Evolutionary conservation across 2,888 invertebrate genomes (phyloP), one percentile per base, ranked within the genome.

Genomic region (Tortricodes alternella): DNA sequence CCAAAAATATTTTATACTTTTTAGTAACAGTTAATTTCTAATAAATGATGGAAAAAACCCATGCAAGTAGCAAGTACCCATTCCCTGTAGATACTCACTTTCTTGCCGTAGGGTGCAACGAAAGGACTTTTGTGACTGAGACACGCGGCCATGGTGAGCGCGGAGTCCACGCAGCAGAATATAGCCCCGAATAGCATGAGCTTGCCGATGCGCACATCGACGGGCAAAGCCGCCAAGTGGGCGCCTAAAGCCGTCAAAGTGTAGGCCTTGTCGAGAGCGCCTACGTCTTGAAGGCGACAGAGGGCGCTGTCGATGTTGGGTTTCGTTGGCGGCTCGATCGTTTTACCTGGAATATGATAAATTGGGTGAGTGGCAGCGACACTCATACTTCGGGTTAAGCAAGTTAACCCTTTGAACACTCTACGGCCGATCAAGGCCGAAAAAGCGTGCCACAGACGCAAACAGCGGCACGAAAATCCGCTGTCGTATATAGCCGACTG

Each of bases 161-260:
- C 95, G 0, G 98, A 97, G 85, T 98, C 97, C 24, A 98, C 92
- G 76, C 98, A 98, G 65, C 95, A 95, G 77, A 99, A 96, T 60
- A 98, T 96, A 8, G 98, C 95, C 0, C 98, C 97, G 70, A 96
- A 96, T 5, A 99, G 81, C 92, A 99, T 95, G 62, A 98, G 92
- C 75, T 98, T 97, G n/a, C 97, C 98, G 66, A 98, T 95, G 65
- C 96, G 92, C 2, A 96, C 96, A 74, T 98, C 98, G 0, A 99
- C 96, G 0, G 98, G 98, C 53, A 99, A 80, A 0, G 96, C 94
- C 0, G 97, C 95, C 48, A 98, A 89, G 80, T 98, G 97, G 62
- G 95, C 94, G 0, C 98, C 98, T 4, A 98, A 83, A 0, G 97
- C 94, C 0, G 98, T 98, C 51, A 98, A 89, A 60, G 93, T 92